Evolutionary conservation across 2,888 invertebrate species (phyloP).

Genomic region (Bimastos eiseni): DNA sequence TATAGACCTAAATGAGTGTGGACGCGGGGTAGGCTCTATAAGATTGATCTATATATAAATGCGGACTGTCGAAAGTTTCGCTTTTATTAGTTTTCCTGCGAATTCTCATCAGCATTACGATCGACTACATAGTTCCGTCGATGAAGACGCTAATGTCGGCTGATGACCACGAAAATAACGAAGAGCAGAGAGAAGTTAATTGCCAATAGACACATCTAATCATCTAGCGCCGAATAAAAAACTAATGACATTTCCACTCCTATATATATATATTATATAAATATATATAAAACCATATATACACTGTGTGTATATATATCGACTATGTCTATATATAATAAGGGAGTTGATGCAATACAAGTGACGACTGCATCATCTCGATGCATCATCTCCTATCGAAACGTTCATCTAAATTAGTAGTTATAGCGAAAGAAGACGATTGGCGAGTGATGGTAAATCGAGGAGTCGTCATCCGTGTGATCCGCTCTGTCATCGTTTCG

Average conservation of each 20-base stretch:
- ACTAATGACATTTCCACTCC: neutral
- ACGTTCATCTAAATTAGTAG: constrained; percentile 6
- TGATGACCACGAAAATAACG: neutral
- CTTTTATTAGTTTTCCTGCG: neutral
- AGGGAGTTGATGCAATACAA: neutral
- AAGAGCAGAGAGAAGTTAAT: neutral
- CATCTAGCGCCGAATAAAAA: neutral
- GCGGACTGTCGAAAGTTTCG: neutral
- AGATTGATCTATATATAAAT: too few relatives aligned
- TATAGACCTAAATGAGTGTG: too few relatives aligned
- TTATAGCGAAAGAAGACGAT: neutral
- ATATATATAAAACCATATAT: too few relatives aligned
- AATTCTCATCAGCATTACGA: constrained; percentile 6
- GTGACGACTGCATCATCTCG: neutral
- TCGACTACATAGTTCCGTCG: neutral
- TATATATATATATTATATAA: neutral
- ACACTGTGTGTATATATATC: too few relatives aligned
- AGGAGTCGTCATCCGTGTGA: neutral
- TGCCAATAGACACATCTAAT: neutral
- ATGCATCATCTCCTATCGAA: neutral
- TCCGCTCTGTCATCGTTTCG: neutral
- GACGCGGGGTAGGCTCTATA: too few relatives aligned
- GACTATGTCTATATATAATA: neutral
- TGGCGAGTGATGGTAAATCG: neutral
- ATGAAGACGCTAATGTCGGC: neutral